These are phyloP conservation scores for Drepana falcataria DNA, from an alignment of 2,888 invertebrate genomes.

Conservation along the genomic window DNA sequence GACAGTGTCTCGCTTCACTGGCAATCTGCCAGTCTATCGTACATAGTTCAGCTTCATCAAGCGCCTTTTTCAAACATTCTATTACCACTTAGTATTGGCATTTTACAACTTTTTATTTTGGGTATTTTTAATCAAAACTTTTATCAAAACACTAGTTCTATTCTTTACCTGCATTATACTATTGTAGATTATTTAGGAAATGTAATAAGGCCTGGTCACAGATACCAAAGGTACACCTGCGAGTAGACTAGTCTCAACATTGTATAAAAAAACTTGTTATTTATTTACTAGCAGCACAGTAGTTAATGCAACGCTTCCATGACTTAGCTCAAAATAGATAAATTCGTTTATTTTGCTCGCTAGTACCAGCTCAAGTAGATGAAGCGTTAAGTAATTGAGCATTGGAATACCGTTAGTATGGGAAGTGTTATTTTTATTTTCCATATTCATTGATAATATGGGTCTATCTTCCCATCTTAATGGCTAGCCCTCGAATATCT, in stretches of 20 bases:
- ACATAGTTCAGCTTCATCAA: neutral
- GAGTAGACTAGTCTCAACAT: neutral
- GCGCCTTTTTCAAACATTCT: neutral
- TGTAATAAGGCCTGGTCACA: no score
- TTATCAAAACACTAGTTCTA: neutral
- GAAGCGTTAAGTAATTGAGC: constrained; percentile 52
- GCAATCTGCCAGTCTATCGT: constrained; percentile 9
- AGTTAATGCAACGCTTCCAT: constrained; percentile 60
- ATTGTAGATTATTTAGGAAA: no score
- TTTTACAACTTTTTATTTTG: neutral
- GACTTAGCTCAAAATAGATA: constrained; percentile 46
- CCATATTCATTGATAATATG: constrained; percentile 14
- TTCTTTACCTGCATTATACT: no score
- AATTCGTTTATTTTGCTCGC: constrained; percentile 56
- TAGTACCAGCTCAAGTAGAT: constrained; percentile 45
- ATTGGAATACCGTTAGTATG: constrained; percentile 59
- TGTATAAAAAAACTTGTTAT: constrained; percentile 26
- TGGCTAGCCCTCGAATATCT: constrained; percentile 63
- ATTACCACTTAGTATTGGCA: neutral
- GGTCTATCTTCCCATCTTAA: constrained; percentile 33
- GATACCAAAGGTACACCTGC: neutral
- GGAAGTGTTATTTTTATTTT: constrained; percentile 33
- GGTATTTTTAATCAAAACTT: neutral
- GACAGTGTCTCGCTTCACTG: constrained; percentile 9
- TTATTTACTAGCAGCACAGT: constrained; percentile 54